Base-by-base conservation (phyloP, 1,140 invertebrate species). In the Pollicipes pollicipes region DNA sequence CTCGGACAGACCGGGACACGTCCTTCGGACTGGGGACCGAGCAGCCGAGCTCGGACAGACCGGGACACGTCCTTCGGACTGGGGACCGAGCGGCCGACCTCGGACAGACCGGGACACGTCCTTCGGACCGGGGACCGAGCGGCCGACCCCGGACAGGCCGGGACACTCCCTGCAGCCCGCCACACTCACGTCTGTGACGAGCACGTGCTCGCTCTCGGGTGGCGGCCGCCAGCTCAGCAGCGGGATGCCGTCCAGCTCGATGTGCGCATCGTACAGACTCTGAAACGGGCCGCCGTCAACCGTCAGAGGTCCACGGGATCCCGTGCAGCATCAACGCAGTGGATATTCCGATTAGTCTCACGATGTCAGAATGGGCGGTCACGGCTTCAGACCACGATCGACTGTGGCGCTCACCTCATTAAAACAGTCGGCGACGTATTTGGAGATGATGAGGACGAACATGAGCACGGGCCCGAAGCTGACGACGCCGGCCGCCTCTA, bases 401-500 rank as follows among this genome's bases (percentile, higher is more conserved):
- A 17, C 35, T 17, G 35, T 17, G 35, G 35, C 70, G 75, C 76
- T 77, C 81, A 90, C 91, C 81, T 97, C 93, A 76, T 93, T 98
- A 76, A 99, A 98, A 79, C 91, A 93, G 80, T 99, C 96, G 13
- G 95, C 97, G 3, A 95, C 88, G 91, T 94, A 98, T 81, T 99
- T 99, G 37, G 97, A 91, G 73, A 90, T 89, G 75, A 98, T 91
- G 4, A 99, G 82, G 3, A 92, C 90, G 73, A 97, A 85, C 82
- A 98, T 97, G 29, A 93, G 83, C 0, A 85, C 84, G 13, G 86
- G 77, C 71, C 93, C 94, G 78, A 99, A 95, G 8, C 89, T 87
- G 71, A 98, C 93, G 80, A 96, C 93, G 68, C 95, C 93, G 6
- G 93, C 97, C 30, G 93, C 91, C 84, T 98, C 96, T 76, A 98